Evolutionary conservation across 2,888 invertebrate species (phyloP).

Genomic region (Callyntrura sp.): DNA sequence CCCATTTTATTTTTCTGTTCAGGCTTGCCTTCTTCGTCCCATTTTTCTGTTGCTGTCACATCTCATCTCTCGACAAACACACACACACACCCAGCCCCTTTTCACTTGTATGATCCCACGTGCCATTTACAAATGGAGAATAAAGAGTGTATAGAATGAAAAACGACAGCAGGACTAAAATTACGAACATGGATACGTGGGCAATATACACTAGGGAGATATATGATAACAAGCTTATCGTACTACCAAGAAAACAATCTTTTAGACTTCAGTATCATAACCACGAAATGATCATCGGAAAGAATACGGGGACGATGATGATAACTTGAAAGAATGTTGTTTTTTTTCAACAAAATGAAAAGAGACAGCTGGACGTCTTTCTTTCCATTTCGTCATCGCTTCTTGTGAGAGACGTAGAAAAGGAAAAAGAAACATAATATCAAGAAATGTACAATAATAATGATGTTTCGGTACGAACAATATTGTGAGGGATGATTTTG

Average conservation of each 20-base stretch:
- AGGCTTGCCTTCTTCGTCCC: background rate
- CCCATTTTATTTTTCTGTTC: slow-evolving; percentile 39
- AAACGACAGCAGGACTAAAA: slow-evolving; percentile 33
- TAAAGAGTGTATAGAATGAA: slow-evolving; percentile 48
- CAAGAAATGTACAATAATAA: background rate
- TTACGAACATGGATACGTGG: background rate
- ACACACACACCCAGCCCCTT: slow-evolving; percentile 32
- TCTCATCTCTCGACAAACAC: background rate
- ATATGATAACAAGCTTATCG: no score
- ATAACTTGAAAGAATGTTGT: slow-evolving; percentile 39
- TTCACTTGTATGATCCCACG: slow-evolving; percentile 67
- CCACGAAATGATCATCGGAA: background rate
- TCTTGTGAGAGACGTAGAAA: background rate
- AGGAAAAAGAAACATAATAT: background rate
- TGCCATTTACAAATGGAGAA: slow-evolving; percentile 47
- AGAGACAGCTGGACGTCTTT: slow-evolving; percentile 55
- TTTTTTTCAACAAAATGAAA: slow-evolving; percentile 37
- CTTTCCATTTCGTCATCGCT: background rate
- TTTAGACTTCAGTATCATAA: background rate
- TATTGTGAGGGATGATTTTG: no score
- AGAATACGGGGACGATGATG: slow-evolving; percentile 6
- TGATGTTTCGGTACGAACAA: background rate
- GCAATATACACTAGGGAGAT: background rate
- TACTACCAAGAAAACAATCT: no score
- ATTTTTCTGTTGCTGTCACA: slow-evolving; percentile 8